Conservation (phyloP, 2,797 vertebrate species). For the Momotus momota region DNA sequence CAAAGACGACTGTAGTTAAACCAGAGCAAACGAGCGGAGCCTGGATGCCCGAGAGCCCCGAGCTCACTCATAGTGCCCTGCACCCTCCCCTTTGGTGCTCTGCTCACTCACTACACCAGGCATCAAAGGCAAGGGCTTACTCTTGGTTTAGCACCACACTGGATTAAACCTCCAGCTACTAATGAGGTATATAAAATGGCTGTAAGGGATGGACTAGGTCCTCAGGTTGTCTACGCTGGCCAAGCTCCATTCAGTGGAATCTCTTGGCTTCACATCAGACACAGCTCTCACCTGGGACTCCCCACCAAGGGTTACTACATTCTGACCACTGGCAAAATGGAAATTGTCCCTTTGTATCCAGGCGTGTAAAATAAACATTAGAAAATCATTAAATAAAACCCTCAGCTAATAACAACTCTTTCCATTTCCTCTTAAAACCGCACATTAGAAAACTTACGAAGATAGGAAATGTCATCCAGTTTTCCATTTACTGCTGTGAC, state of each 20-base stretch:
- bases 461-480: neutral
- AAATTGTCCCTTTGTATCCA: neutral
- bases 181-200: neutral
- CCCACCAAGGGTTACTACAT: too few relatives aligned
- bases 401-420: neutral
- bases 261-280: neutral
- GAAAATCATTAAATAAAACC: neutral
- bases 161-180: neutral
- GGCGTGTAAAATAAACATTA: neutral
- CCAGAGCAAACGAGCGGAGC: neutral
- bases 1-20: neutral
- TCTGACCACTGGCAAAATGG: neutral
- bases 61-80: rapidly evolving
- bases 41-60: rapidly evolving
- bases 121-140: neutral
- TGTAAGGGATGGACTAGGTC: neutral
- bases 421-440: conserved; percentile 2
- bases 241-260: neutral
- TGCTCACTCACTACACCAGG: neutral
- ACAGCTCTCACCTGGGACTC: neutral
- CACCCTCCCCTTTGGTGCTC: rapidly evolving
- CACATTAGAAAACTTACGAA: neutral
- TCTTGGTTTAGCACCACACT: neutral
- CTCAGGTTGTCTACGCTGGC: neutral
- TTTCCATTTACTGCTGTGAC: neutral